These are phyloP conservation scores for Aurelia aurita complex sp. Pacific DNA, from an alignment of 30 jellyfish, hydroid and myxozoan species.

Conservation along the genomic window DNA sequence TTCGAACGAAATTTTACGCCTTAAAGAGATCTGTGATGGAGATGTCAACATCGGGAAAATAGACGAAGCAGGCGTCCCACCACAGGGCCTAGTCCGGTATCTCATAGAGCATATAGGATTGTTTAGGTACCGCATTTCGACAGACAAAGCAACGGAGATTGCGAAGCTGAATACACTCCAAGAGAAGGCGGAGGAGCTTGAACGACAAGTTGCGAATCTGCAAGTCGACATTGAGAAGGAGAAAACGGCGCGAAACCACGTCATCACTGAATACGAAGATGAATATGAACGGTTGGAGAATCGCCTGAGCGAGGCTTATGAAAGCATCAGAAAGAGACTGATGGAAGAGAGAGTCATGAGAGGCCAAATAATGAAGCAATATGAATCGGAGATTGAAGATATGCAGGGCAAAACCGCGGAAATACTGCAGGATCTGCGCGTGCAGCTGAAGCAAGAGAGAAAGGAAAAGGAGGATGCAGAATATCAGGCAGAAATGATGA, in stretches of 20 bases:
- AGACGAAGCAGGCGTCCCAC: conserved; percentile 5
- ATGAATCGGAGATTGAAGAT: conserved; percentile 61
- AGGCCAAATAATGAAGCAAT: conserved; percentile 60
- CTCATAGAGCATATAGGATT: conserved; percentile 34
- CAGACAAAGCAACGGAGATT: conserved; percentile 52
- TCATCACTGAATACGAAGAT: conserved; percentile 56
- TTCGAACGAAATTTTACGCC: background rate
- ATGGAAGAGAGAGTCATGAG: conserved; percentile 61
- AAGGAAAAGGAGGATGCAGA: conserved; percentile 58
- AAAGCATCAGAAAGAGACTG: conserved; percentile 67
- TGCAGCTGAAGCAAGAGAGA: conserved; percentile 67
- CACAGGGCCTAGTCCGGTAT: conserved; percentile 22
- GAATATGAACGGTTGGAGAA: conserved; percentile 61
- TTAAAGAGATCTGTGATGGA: conserved; percentile 1
- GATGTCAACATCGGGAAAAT: conserved; percentile 1
- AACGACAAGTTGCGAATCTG: conserved; percentile 11
- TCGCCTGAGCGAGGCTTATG: conserved; percentile 72
- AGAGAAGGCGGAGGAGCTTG: conserved; percentile 46
- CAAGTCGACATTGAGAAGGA: conserved; percentile 42
- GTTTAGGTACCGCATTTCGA: conserved; percentile 24
- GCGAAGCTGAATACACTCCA: conserved; percentile 56
- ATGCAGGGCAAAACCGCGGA: conserved; percentile 52
- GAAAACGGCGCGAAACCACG: conserved; percentile 41
- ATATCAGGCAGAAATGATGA: background rate
- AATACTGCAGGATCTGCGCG: conserved; percentile 47